These are phyloP conservation scores for Tetrao urogallus DNA, from an alignment of 2,113 vertebrate genomes.

Conservation along the genomic window DNA sequence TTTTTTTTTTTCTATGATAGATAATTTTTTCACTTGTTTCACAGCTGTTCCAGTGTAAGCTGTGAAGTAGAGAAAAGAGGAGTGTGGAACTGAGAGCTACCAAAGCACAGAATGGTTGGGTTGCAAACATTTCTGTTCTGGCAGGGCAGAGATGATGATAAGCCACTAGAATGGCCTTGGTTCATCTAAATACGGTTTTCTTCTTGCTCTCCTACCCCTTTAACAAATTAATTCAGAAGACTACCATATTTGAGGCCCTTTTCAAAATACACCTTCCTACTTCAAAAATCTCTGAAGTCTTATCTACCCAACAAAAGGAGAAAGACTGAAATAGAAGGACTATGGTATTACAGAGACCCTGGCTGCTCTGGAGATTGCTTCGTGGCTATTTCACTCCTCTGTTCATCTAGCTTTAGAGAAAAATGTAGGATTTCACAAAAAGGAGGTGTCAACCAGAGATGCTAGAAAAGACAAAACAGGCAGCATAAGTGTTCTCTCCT, in stretches of 20 bases:
- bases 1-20: background rate
- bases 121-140: background rate
- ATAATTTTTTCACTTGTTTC: background rate
- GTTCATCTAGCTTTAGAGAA: background rate
- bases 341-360: background rate
- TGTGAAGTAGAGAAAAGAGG: background rate
- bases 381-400: background rate
- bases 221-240: background rate
- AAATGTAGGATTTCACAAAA: background rate
- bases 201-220: background rate
- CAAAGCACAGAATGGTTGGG: background rate
- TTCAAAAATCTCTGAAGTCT: background rate
- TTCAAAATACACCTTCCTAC: background rate
- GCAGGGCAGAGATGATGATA: background rate
- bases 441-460: background rate
- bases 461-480: background rate
- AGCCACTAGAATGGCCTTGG: background rate
- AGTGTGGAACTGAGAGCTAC: background rate
- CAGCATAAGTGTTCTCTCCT: background rate
- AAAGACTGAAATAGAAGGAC: background rate
- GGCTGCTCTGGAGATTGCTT: background rate
- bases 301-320: background rate
- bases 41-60: background rate
- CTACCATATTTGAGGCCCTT: background rate
- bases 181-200: background rate